phyloP scores from a whole-genome alignment of 2,797 vertebrate species.

The Acanthurus tractus region DNA sequence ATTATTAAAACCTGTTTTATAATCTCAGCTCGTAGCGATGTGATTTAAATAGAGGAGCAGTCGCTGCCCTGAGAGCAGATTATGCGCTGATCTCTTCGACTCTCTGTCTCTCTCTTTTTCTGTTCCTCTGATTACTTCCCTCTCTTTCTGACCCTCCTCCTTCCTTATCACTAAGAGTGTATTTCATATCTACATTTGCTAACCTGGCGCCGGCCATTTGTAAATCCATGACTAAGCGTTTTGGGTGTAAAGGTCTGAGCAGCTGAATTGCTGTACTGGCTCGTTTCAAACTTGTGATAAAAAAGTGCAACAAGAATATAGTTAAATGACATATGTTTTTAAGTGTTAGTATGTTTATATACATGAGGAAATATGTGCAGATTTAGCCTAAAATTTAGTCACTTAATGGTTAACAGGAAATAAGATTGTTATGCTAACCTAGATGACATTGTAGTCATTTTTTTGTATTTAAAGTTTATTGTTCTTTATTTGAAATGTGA shows the following conservation, averaged over 20 bases:
- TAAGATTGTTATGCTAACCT: too few species aligned
- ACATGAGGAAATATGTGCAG: too few species aligned
- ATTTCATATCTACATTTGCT: constrained; percentile 32
- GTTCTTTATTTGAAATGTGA: not conserved
- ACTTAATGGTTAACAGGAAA: too few species aligned
- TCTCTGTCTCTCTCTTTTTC: constrained; percentile 8
- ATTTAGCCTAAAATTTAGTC: too few species aligned
- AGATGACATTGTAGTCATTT: too few species aligned
- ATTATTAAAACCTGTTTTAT: constrained; percentile 68
- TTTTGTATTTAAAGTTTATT: not conserved
- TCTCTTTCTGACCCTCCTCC: constrained; percentile 13
- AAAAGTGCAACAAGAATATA: too few species aligned
- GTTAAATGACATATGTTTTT: too few species aligned
- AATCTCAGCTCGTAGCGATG: constrained; percentile 63
- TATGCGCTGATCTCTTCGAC: constrained; percentile 53
- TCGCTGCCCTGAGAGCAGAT: constrained; percentile 67
- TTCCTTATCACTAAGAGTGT: not conserved
- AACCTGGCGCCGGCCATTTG: not conserved
- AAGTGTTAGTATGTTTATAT: too few species aligned
- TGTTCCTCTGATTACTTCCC: constrained; percentile 34
- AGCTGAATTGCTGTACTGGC: too few species aligned
- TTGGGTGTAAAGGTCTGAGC: not conserved
- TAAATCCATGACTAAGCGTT: not conserved
- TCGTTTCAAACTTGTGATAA: too few species aligned
- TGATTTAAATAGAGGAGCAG: constrained; percentile 73